Evolutionary conservation across 2,888 invertebrate species (phyloP).

Genomic region (Apotomis capreana): DNA sequence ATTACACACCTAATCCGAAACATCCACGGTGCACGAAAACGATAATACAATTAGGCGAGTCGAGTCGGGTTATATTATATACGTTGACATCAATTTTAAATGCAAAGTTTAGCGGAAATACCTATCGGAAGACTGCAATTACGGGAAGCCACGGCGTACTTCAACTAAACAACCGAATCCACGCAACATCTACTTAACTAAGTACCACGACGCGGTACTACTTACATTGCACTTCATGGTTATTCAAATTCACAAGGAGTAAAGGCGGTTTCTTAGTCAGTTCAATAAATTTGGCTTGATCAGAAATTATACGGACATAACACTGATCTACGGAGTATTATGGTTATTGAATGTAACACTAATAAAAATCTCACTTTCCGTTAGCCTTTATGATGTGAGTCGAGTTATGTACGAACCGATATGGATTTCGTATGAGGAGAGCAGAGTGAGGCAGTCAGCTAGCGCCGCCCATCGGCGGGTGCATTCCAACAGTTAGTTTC

Average conservation of each 20-base stretch:
- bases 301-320: slow-evolving; percentile 66
- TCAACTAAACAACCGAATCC: slow-evolving; percentile 71
- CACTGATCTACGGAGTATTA: slow-evolving; percentile 76
- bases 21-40: slow-evolving; percentile 31
- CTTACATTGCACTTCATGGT: slow-evolving; percentile 76
- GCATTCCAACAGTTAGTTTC: slow-evolving; percentile 61
- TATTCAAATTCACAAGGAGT: slow-evolving; percentile 70
- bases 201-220: slow-evolving; percentile 73
- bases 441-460: slow-evolving; percentile 62
- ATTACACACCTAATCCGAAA: slow-evolving; percentile 35
- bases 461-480: slow-evolving; percentile 17
- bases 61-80: slow-evolving; percentile 46
- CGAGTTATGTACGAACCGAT: slow-evolving; percentile 46
- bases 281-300: slow-evolving; percentile 81
- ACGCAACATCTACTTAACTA: slow-evolving; percentile 68
- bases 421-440: slow-evolving; percentile 26
- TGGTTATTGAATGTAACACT: slow-evolving; percentile 59
- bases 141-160: slow-evolving; percentile 81
- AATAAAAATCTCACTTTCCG: slow-evolving; percentile 67
- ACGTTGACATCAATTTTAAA: slow-evolving; percentile 74
- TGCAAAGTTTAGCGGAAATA: slow-evolving; percentile 78
- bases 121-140: slow-evolving; percentile 82
- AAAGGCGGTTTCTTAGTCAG: slow-evolving; percentile 79
- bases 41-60: slow-evolving; percentile 45
- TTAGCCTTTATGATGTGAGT: slow-evolving; percentile 61